Evolutionary conservation across 2,888 invertebrate genomes (phyloP).

Genomic region (Sericinus montela): DNA sequence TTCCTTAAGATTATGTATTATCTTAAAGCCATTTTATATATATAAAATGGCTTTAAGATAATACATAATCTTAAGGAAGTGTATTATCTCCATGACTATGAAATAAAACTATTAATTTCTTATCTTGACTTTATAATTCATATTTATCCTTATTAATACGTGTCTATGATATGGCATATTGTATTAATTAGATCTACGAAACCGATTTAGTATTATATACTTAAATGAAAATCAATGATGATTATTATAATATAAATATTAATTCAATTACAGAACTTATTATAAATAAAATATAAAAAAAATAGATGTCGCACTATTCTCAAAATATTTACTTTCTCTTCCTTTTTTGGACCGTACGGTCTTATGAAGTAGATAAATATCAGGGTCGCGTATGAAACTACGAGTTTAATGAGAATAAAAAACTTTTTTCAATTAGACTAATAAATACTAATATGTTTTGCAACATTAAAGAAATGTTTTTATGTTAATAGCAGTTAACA

Average conservation of each 20-base stretch:
- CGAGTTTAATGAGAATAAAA: constrained; percentile 49
- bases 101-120: too few relatives aligned
- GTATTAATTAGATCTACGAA: background rate
- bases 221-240: background rate
- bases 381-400: constrained; percentile 58
- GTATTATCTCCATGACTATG: too few relatives aligned
- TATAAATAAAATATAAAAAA: background rate
- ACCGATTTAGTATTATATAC: background rate
- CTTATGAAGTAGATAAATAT: constrained; percentile 53
- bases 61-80: too few relatives aligned
- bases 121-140: too few relatives aligned
- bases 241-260: background rate
- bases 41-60: too few relatives aligned
- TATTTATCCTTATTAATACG: too few relatives aligned
- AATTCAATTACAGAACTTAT: background rate
- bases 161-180: too few relatives aligned
- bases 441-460: constrained; percentile 28
- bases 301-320: background rate
- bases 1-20: too few relatives aligned
- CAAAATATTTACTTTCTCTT: background rate
- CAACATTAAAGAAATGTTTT: constrained; percentile 35
- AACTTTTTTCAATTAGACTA: constrained; percentile 41
- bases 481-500: too few relatives aligned
- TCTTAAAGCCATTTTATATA: too few relatives aligned
- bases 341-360: constrained; percentile 25